Evolutionary conservation across 2,888 invertebrate genomes (phyloP).

Genomic region (Pristionchus arcanus): DNA sequence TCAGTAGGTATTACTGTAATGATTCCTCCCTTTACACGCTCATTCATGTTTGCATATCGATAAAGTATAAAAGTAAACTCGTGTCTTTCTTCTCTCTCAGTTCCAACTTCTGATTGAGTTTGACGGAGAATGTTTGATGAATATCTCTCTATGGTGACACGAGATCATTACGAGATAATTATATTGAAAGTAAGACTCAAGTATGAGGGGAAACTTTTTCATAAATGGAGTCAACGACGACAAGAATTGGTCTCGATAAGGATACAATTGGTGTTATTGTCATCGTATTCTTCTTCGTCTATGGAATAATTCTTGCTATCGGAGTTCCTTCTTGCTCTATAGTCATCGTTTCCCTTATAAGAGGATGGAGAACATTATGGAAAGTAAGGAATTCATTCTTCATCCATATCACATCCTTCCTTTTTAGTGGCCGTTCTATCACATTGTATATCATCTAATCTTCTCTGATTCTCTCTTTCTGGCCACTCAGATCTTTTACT

Average conservation of each 20-base stretch:
- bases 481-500: not conserved
- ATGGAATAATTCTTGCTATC: not conserved
- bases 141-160: not conserved
- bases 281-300: not conserved
- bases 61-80: slow-evolving; percentile 30
- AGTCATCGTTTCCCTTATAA: not conserved
- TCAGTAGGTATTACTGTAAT: slow-evolving; percentile 39
- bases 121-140: not conserved
- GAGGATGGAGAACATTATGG: not conserved
- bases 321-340: not conserved
- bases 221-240: not conserved
- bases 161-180: not conserved
- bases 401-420: not conserved
- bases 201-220: not conserved
- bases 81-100: not conserved
- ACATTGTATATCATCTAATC: slow-evolving; percentile 13
- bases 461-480: slow-evolving; percentile 5
- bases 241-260: not conserved
- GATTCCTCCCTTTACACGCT: not conserved
- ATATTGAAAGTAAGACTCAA: not conserved
- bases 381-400: not conserved
- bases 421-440: not conserved
- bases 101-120: slow-evolving; percentile 8
- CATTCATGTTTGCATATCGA: slow-evolving; percentile 50
- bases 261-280: not conserved